Evolutionary conservation across 2,113 vertebrate species (phyloP), one percentile per base, ranked within the genome.

Genomic region (Onychostruthus taczanowskii): DNA sequence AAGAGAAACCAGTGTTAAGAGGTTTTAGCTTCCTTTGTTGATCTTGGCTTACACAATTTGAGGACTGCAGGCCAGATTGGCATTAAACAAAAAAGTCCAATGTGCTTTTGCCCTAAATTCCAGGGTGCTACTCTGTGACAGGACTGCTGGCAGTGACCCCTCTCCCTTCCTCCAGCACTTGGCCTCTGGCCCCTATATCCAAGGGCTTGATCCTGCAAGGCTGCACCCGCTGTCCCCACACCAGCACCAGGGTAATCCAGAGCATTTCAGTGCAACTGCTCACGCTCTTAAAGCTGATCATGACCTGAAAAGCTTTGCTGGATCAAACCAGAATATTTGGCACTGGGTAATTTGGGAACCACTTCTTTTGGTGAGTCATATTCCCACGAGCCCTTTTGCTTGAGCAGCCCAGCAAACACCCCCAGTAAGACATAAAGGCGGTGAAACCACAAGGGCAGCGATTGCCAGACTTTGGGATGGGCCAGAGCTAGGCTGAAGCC

Each of bases 271-370:
- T 50, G 46, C 84, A 86, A 55, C 63, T 33, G 27, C 88, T 93
- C 90, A 61, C 68, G 23, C 43, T 81, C 76, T 41, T 59, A 81
- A 92, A 94, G 85, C 80, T 86, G 88, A 84, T 75, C 61, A 13
- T 16, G 64, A 90, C 84, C 93, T 94, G 76, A 94, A 95, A 85
- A 90, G 92, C 92, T 93, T 69, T 87, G 30, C 90, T 74, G 85
- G 85, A 94, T 88, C 87, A 90, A 91, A 93, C 52, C 59, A 74
- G 87, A 95, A 70, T 56, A 59, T 80, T 47, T 91, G 85, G 82
- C 68, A 43, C 37, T 13, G 50, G 44, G 39, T 69, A 68, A 44
- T 41, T 80, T 0, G 0, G 61, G 80, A 92, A 56, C 8, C 39
- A 9, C 31, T 28, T 43, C 11, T n/a, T 91, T 63, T 10, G 28